Evolutionary conservation across 2,888 invertebrate species (phyloP), one percentile per base, ranked within the genome.

Genomic region (Pecten maximus): DNA sequence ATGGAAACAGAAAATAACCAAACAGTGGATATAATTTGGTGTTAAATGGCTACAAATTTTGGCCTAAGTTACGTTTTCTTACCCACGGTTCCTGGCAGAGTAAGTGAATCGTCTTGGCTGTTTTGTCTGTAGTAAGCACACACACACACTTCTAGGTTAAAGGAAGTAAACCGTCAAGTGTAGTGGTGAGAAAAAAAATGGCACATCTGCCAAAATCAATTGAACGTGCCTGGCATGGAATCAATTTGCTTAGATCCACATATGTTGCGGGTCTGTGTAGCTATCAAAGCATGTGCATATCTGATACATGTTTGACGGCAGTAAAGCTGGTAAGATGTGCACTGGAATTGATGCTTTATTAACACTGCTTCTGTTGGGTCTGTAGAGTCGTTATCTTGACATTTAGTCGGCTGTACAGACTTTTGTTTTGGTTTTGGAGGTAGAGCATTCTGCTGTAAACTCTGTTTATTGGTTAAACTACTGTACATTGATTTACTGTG

Each of bases 181-280:
- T 74, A 74, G 28, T 74, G 35, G 74, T 35, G 35, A 74, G 74
- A 74, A 16, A 74, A 74, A 60, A 74, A 54, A 74, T 28, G 74
- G 74, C 74, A 74, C 74, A 74, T 74, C 74, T 74, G 74, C 74
- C 74, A 74, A 74, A 74, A 74, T 74, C 74, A 74, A 74, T 74
- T 74, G 74, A 74, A 74, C 10, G 74, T 74, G 74, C 74, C 28
- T 74, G 74, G 28, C 74, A 74, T 74, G 74, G 74, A 74, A 74
- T 74, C 74, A 74, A 35, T 74, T 74, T 35, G 28, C 35, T 28
- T 28, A 35, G 74, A 74, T 74, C 74, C 28, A 74, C 74, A 74
- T 74, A 74, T 74, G 35, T 74, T 74, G 28, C 35, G 35, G 74
- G 2, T 74, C 74, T 10, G 50, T 74, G 74, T 35, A 74, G 35